phyloP scores from a whole-genome alignment of 2,797 vertebrate species.

The Chloroceryle inda region DNA sequence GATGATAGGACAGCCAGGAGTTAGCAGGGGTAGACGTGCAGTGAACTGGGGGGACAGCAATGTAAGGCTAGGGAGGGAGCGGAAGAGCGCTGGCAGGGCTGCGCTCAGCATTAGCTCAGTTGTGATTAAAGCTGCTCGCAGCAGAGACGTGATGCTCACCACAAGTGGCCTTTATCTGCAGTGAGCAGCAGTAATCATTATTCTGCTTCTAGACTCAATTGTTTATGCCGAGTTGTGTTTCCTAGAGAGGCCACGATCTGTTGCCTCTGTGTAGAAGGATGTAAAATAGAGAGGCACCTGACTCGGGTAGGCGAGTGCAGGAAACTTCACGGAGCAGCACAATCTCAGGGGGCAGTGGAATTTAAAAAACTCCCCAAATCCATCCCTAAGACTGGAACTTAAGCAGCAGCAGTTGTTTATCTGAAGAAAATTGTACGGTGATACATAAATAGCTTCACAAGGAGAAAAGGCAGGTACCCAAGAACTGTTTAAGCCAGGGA shows the following conservation, averaged over 20 bases:
- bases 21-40: neutral
- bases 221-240: neutral
- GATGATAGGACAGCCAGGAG: neutral
- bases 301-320: neutral
- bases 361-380: neutral
- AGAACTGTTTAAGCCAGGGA: neutral
- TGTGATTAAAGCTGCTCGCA: neutral
- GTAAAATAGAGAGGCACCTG: fast-evolving
- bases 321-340: neutral
- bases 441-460: neutral
- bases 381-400: neutral
- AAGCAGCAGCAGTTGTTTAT: neutral
- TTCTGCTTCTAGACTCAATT: neutral
- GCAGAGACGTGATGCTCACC: neutral
- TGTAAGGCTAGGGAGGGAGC: neutral
- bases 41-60: fast-evolving
- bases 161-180: conserved; percentile 53
- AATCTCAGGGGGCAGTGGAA: neutral
- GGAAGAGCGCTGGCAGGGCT: fast-evolving
- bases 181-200: neutral
- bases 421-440: neutral
- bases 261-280: fast-evolving
- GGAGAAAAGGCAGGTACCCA: conserved; percentile 12
- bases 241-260: neutral
- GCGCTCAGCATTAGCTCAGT: neutral